Base-by-base conservation (phyloP, 2,113 vertebrate species). In the Marmota flaviventris region DNA sequence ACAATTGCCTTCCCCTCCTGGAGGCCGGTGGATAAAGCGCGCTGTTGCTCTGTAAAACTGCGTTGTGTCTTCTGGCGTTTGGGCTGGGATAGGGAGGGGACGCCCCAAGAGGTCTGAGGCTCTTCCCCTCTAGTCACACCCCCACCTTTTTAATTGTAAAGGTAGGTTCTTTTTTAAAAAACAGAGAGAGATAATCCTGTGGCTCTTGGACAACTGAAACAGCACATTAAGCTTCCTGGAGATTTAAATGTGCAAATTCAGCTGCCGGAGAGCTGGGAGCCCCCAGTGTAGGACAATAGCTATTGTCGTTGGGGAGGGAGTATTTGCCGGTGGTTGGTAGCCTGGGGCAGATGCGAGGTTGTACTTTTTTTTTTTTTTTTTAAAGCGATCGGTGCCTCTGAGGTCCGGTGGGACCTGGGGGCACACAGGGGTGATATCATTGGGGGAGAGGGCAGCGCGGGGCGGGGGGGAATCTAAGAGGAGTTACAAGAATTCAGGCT, bases 31-130 rank as follows among this genome's bases (percentile, higher is more conserved):
- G 75, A 37, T 61, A 58, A 18, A 73, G 72, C 58, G 93, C 86
- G 45, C 93, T 85, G 92, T 96, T 93, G 98, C 95, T 96, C 94
- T 96, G 95, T 90, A 85, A 92, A 97, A 95, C 93, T 88, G 91
- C 81, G 70, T 89, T 63, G 90, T 63, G 85, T 85, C 53, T 84
- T 58, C 67, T 48, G 96, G 79, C 24, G 53, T 18, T 89, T 4
- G 3, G 56, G 65, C 69, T 58, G 11, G 56, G 58, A 32, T 82
- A 2, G 14, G 22, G 85, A 89, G 70, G 56, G 63, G 85, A 73
- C 63, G 48, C 58, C 83, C 77, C 34, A 1, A 7, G 85, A 88
- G 82, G 25, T 42, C 37, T 78, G 61, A 91, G 77, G 17, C 91
- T 82, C 25, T 34, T 20, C 45, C 24, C 32, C 29, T 82, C 32